These are phyloP conservation scores for Chascanopsetta lugubris DNA, from an alignment of 2,113 vertebrate species.

Conservation along the genomic window DNA sequence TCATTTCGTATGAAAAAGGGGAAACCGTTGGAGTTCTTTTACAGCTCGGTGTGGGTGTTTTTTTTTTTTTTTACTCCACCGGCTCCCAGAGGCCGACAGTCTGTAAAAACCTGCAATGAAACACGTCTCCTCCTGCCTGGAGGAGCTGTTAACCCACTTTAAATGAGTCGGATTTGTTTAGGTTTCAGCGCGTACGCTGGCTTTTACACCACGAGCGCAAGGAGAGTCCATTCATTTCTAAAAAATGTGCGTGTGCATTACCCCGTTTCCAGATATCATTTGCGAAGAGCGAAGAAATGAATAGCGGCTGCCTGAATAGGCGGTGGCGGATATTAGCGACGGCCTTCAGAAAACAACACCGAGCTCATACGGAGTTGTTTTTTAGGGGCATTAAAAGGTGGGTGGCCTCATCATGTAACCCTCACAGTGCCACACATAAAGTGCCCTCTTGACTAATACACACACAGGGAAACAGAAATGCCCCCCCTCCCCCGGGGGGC, in stretches of 20 bases:
- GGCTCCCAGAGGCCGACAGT: conserved; percentile 38
- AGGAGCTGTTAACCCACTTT: conserved; percentile 58
- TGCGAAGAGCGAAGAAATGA: neutral
- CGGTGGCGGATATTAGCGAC: neutral
- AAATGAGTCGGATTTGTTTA: conserved; percentile 46
- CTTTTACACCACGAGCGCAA: conserved; percentile 19
- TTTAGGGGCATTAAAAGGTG: conserved; percentile 36
- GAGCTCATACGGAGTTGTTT: neutral
- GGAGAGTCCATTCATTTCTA: conserved; percentile 11
- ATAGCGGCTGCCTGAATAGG: neutral
- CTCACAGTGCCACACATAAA: conserved; percentile 36
- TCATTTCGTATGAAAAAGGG: conserved; percentile 16
- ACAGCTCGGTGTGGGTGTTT: conserved; percentile 40
- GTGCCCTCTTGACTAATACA: conserved; percentile 20
- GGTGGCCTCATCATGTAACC: conserved; percentile 45
- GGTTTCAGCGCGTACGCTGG: conserved; percentile 31
- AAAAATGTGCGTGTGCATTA: conserved; percentile 2
- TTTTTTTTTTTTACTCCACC: conserved; percentile 26
- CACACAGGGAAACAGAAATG: conserved; percentile 44
- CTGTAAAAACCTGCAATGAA: conserved; percentile 56
- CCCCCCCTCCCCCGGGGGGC: conserved; percentile 39
- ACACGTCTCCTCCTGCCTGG: conserved; percentile 51
- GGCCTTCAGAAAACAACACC: neutral
- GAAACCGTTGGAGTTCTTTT: conserved; percentile 35
- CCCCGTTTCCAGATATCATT: conserved; percentile 13